Evolutionary conservation across 1,140 invertebrate genomes (phyloP).

Genomic region (Goniozus legneri): DNA sequence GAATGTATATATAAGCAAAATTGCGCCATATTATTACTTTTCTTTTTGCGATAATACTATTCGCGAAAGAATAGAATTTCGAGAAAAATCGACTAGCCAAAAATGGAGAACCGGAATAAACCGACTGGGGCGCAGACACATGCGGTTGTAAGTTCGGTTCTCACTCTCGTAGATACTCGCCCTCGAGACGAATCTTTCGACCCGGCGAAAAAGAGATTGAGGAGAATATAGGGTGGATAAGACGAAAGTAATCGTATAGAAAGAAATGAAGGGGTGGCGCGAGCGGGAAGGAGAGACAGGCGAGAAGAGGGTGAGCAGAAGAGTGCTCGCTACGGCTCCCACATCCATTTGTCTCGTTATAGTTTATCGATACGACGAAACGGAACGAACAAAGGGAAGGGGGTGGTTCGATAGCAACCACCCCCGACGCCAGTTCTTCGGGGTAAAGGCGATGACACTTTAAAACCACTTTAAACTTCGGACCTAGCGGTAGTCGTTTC

Average conservation of each 20-base stretch:
- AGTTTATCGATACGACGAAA: slow-evolving; percentile 38
- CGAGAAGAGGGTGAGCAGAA: neutral
- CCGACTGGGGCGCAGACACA: too few species aligned
- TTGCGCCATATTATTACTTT: neutral
- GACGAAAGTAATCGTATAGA: slow-evolving; percentile 15
- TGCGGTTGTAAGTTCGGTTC: slow-evolving; percentile 35
- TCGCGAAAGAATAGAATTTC: neutral
- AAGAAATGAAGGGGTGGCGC: neutral
- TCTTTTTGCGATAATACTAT: slow-evolving; percentile 1
- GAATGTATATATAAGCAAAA: too few species aligned
- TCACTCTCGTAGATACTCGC: neutral
- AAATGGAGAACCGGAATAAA: too few species aligned
- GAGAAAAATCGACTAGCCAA: too few species aligned
- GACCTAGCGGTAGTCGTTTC: neutral
- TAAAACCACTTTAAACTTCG: slow-evolving; percentile 39
- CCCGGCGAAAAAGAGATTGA: too few species aligned
- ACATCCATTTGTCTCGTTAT: slow-evolving; percentile 45
- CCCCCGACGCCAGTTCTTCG: neutral
- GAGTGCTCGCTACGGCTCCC: slow-evolving; percentile 14
- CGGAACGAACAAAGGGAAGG: slow-evolving; percentile 17
- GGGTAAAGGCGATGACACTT: slow-evolving; percentile 33
- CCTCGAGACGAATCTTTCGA: too few species aligned
- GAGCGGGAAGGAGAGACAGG: neutral
- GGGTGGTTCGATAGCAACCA: neutral
- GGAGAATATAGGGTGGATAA: neutral